These are phyloP conservation scores for Montipora efflorescens DNA, from an alignment of 64 coral and sea anemone species.

Conservation along the genomic window DNA sequence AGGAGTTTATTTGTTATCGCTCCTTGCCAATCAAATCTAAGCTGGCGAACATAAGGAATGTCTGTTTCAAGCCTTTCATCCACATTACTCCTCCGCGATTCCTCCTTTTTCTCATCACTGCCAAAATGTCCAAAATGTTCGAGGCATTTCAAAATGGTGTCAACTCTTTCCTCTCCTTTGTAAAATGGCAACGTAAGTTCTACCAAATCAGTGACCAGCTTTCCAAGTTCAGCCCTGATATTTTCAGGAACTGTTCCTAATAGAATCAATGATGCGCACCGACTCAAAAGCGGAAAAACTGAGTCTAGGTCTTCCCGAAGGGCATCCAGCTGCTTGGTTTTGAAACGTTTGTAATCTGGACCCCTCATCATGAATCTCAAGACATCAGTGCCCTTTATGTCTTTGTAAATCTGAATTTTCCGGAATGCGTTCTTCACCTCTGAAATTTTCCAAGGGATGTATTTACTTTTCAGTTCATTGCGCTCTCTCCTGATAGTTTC, in stretches of 20 bases:
- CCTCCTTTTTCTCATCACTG: not conserved
- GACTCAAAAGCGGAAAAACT: too few relatives aligned
- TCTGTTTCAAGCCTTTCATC: too few relatives aligned
- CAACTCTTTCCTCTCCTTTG: not conserved
- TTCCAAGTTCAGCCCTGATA: conserved; percentile 1
- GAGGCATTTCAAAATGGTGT: conserved; percentile 8
- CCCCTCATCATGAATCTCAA: not conserved
- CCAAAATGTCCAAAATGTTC: not conserved
- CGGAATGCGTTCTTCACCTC: not conserved
- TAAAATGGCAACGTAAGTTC: not conserved
- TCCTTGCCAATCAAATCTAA: too few relatives aligned
- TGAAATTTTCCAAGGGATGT: not conserved
- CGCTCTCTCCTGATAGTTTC: not conserved
- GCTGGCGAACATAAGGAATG: too few relatives aligned
- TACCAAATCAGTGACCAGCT: not conserved
- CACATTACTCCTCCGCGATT: not conserved
- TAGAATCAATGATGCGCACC: not conserved
- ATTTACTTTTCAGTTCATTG: not conserved
- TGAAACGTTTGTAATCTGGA: not conserved
- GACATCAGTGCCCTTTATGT: conserved; percentile 7
- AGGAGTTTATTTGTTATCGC: too few relatives aligned
- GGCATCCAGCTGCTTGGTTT: not conserved
- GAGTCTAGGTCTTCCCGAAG: not conserved
- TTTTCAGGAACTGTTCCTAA: not conserved
- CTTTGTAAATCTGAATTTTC: not conserved